phyloP scores from a whole-genome alignment of 2,888 invertebrate genomes.

The Ischnus inquisitorius region DNA sequence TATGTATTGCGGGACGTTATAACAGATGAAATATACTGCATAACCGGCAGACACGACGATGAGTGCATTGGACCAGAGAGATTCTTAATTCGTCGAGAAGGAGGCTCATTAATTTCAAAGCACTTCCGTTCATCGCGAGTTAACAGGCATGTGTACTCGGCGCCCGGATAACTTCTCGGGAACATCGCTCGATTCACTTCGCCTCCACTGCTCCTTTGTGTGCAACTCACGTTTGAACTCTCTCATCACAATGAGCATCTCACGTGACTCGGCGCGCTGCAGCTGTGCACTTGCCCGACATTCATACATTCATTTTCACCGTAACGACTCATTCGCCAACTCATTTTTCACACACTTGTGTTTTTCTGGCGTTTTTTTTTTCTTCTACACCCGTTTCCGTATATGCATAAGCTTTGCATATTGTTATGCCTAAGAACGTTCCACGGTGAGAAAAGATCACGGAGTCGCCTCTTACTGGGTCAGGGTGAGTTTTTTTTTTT shows the following conservation, averaged over 20 bases:
- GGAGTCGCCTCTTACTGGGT: slow-evolving; percentile 4
- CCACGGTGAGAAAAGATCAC: slow-evolving; percentile 16
- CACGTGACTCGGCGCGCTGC: slow-evolving; percentile 9
- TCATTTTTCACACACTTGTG: slow-evolving; percentile 56
- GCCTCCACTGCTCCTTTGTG: slow-evolving; percentile 26
- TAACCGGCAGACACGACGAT: neutral
- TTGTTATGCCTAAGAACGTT: neutral
- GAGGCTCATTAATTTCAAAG: slow-evolving; percentile 41
- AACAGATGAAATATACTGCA: neutral
- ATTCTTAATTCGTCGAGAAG: slow-evolving; percentile 37
- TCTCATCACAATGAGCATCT: slow-evolving; percentile 48
- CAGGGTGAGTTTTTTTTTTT: neutral
- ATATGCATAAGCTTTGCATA: neutral
- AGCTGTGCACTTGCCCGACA: slow-evolving; percentile 40
- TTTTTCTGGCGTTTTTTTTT: slow-evolving; percentile 2
- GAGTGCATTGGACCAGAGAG: slow-evolving; percentile 25
- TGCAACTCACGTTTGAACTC: slow-evolving; percentile 25
- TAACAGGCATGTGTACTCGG: slow-evolving; percentile 24
- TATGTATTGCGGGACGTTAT: neutral
- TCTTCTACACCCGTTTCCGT: neutral
- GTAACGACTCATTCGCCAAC: slow-evolving; percentile 37
- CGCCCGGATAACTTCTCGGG: slow-evolving; percentile 19
- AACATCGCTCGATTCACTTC: slow-evolving; percentile 17
- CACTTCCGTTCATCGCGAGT: slow-evolving; percentile 39
- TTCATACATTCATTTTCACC: slow-evolving; percentile 61